These are phyloP conservation scores for Stenolophus ochropezus DNA, from an alignment of 2,888 invertebrate genomes.

Conservation along the genomic window DNA sequence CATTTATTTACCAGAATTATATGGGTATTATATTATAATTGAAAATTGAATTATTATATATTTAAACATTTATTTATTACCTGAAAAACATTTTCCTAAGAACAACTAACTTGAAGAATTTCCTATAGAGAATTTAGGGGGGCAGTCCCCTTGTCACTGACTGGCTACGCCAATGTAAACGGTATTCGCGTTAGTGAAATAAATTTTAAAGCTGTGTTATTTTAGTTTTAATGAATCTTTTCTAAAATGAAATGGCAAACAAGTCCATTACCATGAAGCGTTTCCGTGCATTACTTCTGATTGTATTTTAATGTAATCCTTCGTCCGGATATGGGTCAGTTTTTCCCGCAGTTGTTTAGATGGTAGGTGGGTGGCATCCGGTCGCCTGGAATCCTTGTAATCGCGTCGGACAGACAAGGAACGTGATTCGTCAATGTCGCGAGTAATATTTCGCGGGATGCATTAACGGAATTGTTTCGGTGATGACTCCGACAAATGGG, in stretches of 20 bases:
- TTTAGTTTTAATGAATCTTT: too few relatives aligned
- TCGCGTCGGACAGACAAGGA: background rate
- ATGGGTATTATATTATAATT: too few relatives aligned
- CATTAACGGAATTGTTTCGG: conserved; percentile 7
- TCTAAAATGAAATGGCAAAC: conserved; percentile 17
- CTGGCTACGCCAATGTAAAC: too few relatives aligned
- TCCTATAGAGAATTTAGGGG: too few relatives aligned
- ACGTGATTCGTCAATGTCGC: conserved; percentile 13
- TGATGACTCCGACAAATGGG: background rate
- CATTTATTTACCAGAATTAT: too few relatives aligned
- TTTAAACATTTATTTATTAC: too few relatives aligned
- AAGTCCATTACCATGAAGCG: conserved; percentile 8
- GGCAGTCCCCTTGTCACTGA: too few relatives aligned
- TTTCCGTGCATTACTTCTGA: background rate
- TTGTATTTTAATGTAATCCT: conserved; percentile 37
- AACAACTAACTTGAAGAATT: too few relatives aligned
- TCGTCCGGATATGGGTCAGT: conserved; percentile 16
- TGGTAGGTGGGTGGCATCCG: background rate
- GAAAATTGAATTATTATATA: too few relatives aligned
- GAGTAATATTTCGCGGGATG: background rate
- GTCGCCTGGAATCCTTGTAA: background rate
- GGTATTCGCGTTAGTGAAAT: too few relatives aligned
- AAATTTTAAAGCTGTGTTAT: too few relatives aligned
- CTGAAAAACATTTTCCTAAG: too few relatives aligned
- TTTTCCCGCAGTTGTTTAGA: conserved; percentile 5